Percentiles rank a stretch among this genome's conserved stretches.
These are phyloP conservation scores for Malurus alboscapulatus DNA, from an alignment of 2,113 vertebrate genomes.

Conservation along the genomic window DNA sequence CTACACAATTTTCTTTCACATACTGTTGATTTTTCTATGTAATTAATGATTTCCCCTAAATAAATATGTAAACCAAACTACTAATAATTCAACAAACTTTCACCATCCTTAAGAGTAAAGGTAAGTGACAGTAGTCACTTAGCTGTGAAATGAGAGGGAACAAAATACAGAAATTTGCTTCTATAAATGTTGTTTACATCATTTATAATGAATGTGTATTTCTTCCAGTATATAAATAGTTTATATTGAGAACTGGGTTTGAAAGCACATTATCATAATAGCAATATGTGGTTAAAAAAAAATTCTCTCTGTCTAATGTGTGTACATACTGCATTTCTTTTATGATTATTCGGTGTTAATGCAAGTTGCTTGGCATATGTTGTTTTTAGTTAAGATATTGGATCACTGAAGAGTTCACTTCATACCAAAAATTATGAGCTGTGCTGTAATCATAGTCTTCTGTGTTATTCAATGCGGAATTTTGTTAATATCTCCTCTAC, in stretches of 20 bases:
- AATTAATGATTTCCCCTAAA: conserved; percentile 46
- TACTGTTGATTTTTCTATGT: not conserved
- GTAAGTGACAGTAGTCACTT: conserved; percentile 13
- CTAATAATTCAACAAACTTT: conserved; percentile 36
- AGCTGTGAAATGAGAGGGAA: conserved; percentile 41
- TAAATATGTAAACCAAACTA: not conserved
- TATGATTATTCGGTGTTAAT: conserved; percentile 22
- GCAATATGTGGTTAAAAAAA: not conserved
- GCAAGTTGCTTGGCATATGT: not conserved
- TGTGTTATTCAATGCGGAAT: not conserved
- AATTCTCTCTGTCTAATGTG: conserved; percentile 9
- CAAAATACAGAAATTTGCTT: conserved; percentile 30
- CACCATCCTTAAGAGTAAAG: not conserved
- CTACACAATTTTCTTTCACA: not conserved
- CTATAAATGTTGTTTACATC: conserved; percentile 22
- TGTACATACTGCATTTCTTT: conserved; percentile 32
- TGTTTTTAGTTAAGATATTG: conserved; percentile 57
- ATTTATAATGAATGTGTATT: conserved; percentile 55
- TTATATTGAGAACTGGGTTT: conserved; percentile 38
- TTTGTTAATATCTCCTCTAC: conserved; percentile 15
- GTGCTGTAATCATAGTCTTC: conserved; percentile 18
- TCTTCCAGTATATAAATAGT: conserved; percentile 33
- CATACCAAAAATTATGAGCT: conserved; percentile 23
- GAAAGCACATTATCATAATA: conserved; percentile 28
- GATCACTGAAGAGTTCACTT: conserved; percentile 28